Conservation (phyloP, 2,113 vertebrate genomes). For the Psittacula cyanocephala region DNA sequence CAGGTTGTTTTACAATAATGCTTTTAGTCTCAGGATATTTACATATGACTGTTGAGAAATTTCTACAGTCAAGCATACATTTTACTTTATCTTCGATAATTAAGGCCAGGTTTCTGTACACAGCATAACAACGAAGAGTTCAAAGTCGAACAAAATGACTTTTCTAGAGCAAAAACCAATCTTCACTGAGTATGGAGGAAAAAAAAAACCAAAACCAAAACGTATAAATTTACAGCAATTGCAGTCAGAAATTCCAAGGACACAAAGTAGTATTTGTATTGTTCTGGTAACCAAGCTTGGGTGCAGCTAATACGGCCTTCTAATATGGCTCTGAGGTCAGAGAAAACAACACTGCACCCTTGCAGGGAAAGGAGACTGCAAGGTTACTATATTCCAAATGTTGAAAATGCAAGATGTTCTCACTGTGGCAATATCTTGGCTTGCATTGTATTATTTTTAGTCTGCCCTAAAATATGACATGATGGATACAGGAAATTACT, state of each 20-base stretch:
- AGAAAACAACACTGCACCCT: neutral
- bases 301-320: neutral
- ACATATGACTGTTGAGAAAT: neutral
- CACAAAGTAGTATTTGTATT: neutral
- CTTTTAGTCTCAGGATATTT: neutral
- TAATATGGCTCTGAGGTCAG: neutral
- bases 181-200: neutral
- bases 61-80: accelerated
- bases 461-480: neutral
- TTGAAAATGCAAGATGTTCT: constrained; percentile 35
- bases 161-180: neutral
- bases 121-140: neutral
- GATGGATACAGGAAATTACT: constrained; percentile 12
- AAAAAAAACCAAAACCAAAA: neutral
- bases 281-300: neutral
- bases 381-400: constrained; percentile 45
- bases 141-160: neutral
- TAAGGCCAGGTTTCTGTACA: neutral
- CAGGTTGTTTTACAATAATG: neutral
- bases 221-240: neutral
- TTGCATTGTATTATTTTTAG: constrained; percentile 42
- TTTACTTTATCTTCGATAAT: neutral
- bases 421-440: constrained; percentile 15
- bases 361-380: neutral
- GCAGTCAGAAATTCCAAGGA: neutral